phyloP scores from a whole-genome alignment of 1,140 invertebrate species.

The Eriosoma lanigerum region DNA sequence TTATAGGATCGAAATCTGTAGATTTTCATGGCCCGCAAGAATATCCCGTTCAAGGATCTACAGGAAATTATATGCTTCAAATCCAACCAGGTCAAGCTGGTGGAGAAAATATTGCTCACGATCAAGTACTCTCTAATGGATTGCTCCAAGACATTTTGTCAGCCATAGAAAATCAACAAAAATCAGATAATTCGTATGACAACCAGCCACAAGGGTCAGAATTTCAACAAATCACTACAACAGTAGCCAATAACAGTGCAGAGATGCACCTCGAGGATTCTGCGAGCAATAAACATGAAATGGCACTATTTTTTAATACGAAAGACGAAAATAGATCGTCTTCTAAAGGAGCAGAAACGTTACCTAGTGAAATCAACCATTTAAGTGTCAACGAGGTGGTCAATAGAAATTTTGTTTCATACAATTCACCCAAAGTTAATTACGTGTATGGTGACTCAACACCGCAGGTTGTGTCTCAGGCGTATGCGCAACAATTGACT shows the following conservation, averaged over 20 bases:
- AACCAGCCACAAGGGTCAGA: slow-evolving; percentile 39
- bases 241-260: not conserved
- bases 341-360: not conserved
- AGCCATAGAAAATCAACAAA: slow-evolving; percentile 66
- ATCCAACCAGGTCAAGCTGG: slow-evolving; percentile 63
- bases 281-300: not conserved
- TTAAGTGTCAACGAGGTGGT: slow-evolving; percentile 33
- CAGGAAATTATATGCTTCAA: slow-evolving; percentile 66
- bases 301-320: slow-evolving; percentile 22
- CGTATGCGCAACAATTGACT: slow-evolving; percentile 43
- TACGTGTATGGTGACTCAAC: slow-evolving; percentile 30
- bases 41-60: slow-evolving; percentile 64
- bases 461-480: slow-evolving; percentile 22
- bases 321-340: slow-evolving; percentile 2
- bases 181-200: slow-evolving; percentile 34
- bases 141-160: slow-evolving; percentile 75
- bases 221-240: not conserved
- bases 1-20: slow-evolving; percentile 52
- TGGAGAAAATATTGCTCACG: slow-evolving; percentile 64
- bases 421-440: slow-evolving; percentile 31
- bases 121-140: slow-evolving; percentile 74
- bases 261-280: not conserved
- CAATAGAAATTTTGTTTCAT: slow-evolving; percentile 33
- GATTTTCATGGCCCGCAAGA: slow-evolving; percentile 43
- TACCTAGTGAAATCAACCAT: slow-evolving; percentile 27